phyloP scores from a whole-genome alignment of 2,113 vertebrate genomes.

The Formicarius rufipectus region DNA sequence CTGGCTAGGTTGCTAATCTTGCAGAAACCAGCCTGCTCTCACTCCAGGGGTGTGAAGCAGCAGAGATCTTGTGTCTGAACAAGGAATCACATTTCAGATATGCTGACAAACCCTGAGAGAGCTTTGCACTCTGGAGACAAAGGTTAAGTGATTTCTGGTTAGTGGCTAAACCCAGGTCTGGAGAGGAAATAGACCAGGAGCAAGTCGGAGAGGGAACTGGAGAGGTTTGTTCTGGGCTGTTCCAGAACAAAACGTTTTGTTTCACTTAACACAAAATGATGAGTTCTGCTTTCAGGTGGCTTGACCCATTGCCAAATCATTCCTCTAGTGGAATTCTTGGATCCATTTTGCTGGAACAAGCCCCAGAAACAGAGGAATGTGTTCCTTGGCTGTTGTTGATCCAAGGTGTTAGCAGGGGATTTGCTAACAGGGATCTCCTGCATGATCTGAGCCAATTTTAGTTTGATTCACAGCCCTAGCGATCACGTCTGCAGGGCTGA shows the following conservation, averaged over 20 bases:
- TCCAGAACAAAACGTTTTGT: slow-evolving; percentile 35
- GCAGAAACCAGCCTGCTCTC: not conserved
- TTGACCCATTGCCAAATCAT: not conserved
- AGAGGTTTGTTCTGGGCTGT: not conserved
- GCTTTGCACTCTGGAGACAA: not conserved
- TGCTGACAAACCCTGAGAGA: not conserved
- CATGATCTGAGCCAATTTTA: not conserved
- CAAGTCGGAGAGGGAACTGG: not conserved
- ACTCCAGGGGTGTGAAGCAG: not conserved
- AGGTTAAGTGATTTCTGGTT: not conserved
- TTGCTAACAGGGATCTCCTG: not conserved
- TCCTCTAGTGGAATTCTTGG: not conserved
- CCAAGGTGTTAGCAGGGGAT: not conserved
- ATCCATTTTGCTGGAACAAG: not conserved
- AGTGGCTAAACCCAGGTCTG: not conserved
- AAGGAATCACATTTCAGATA: not conserved
- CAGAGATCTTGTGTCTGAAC: not conserved
- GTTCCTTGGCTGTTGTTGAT: not conserved
- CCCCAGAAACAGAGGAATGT: not conserved
- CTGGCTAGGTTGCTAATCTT: not conserved
- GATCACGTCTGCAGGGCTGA: not conserved
- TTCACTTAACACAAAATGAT: not conserved
- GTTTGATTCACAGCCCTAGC: not conserved
- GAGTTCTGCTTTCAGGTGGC: not conserved
- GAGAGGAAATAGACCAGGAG: not conserved